Percentiles rank a stretch among this genome's conserved stretches.
phyloP scores from a whole-genome alignment of 2,113 vertebrate species.

The Ia io region DNA sequence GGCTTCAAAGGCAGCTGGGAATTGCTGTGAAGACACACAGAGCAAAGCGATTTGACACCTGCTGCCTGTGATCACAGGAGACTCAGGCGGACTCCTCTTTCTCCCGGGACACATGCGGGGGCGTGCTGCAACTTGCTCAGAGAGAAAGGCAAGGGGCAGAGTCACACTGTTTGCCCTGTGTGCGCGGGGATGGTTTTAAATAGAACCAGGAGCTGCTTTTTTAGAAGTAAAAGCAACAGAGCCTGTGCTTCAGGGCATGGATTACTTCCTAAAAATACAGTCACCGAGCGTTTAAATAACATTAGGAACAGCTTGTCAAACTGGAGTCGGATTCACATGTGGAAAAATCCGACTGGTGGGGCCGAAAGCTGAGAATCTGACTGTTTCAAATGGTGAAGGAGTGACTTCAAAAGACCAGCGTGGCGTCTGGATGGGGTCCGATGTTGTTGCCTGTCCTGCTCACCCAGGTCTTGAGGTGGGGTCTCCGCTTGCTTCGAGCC shows the following conservation, averaged over 20 bases:
- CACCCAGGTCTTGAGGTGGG: neutral
- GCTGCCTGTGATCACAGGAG: conserved; percentile 58
- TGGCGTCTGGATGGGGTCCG: neutral
- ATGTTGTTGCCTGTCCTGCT: neutral
- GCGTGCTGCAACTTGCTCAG: conserved; percentile 61
- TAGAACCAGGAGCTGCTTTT: conserved; percentile 44
- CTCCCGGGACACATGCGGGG: conserved; percentile 16
- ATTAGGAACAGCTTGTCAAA: conserved; percentile 7
- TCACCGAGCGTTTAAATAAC: conserved; percentile 40
- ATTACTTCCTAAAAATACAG: conserved; percentile 64
- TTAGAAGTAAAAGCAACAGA: conserved; percentile 61
- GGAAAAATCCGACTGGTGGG: neutral
- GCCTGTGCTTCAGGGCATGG: conserved; percentile 36
- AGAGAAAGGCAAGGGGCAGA: conserved; percentile 29
- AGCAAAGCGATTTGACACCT: conserved; percentile 56
- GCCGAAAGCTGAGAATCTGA: neutral
- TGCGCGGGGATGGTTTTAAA: conserved; percentile 45
- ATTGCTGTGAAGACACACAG: conserved; percentile 44
- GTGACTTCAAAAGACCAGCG: neutral
- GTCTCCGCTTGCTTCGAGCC: neutral
- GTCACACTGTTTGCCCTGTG: neutral
- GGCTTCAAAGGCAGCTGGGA: conserved; percentile 68
- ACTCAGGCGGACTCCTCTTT: conserved; percentile 63
- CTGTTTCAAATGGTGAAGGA: neutral
- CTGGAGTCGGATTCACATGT: neutral